phyloP scores from a whole-genome alignment of 23 tunicate species.

The Oikopleura vanhoeffeni region DNA sequence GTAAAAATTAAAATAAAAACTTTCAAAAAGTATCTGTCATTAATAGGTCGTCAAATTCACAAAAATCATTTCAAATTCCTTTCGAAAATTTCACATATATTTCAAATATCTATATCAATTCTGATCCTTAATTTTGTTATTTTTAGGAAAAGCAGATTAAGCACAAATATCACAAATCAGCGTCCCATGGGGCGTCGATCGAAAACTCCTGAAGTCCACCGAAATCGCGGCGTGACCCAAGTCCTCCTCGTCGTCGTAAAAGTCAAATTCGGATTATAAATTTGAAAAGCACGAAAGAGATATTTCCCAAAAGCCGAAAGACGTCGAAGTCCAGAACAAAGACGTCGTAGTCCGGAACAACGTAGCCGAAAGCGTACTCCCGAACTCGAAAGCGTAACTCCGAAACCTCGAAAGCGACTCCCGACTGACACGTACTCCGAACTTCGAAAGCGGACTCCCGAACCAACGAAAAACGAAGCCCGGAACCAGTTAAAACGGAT shows the following conservation, averaged over 20 bases:
- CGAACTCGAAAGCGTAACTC: background rate
- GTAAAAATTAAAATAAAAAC: too few species aligned
- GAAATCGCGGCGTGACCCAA: background rate
- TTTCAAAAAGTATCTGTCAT: too few species aligned
- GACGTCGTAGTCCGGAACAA: background rate
- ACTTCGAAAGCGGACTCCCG: background rate
- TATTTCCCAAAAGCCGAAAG: background rate
- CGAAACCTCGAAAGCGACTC: background rate
- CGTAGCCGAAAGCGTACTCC: background rate
- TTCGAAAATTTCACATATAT: background rate
- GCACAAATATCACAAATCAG: background rate
- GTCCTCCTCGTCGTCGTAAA: background rate
- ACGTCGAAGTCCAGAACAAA: background rate
- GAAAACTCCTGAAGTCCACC: background rate
- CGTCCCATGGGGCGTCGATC: slow-evolving; percentile 14
- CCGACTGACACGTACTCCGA: too few species aligned
- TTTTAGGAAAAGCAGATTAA: slow-evolving; percentile 9
- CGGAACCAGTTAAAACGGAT: background rate
- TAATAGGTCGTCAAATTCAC: too few species aligned
- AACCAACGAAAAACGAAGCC: background rate
- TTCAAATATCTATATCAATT: too few species aligned
- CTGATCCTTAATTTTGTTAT: too few species aligned
- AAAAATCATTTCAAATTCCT: too few species aligned
- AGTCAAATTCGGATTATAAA: background rate
- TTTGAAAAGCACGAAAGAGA: background rate